A percentile compares a stretch with the other conserved stretches of the same genome.
Conservation (phyloP, 2,888 invertebrate genomes). For the Mythimna vitellina region DNA sequence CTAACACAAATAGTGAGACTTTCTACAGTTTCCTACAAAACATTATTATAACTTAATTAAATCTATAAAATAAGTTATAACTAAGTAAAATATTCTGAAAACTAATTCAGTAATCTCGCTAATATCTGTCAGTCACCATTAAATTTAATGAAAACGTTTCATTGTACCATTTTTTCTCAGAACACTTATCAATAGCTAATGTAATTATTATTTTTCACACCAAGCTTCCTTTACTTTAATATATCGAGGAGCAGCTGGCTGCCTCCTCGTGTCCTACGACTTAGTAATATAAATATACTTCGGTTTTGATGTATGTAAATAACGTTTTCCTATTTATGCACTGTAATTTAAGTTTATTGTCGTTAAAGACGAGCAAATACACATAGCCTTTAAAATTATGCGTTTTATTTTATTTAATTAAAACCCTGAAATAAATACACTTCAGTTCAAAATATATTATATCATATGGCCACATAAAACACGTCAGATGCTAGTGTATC, state of each 20-base stretch:
- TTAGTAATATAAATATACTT: constrained; percentile 55
- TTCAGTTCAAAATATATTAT: no score
- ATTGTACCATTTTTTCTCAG: neutral
- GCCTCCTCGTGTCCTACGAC: constrained; percentile 51
- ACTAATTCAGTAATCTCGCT: neutral
- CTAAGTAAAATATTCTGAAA: neutral
- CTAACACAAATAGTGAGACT: neutral
- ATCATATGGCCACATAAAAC: no score
- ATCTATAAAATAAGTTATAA: neutral
- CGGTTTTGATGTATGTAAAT: constrained; percentile 79
- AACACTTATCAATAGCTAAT: neutral
- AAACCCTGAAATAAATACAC: no score
- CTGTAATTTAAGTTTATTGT: constrained; percentile 80
- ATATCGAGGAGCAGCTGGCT: constrained; percentile 61
- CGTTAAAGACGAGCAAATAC: constrained; percentile 81
- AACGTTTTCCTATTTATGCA: constrained; percentile 89
- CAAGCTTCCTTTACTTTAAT: constrained; percentile 42
- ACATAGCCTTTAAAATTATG: constrained; percentile 74
- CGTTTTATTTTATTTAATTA: constrained; percentile 71
- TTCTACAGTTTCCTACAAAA: neutral
- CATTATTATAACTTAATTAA: neutral
- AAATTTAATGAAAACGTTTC: neutral
- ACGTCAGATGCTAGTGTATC: no score
- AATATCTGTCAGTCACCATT: neutral
- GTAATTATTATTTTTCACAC: constrained; percentile 58